Evolutionary conservation across 2,888 invertebrate species (phyloP).

Genomic region (Acanthosepion lycidas): DNA sequence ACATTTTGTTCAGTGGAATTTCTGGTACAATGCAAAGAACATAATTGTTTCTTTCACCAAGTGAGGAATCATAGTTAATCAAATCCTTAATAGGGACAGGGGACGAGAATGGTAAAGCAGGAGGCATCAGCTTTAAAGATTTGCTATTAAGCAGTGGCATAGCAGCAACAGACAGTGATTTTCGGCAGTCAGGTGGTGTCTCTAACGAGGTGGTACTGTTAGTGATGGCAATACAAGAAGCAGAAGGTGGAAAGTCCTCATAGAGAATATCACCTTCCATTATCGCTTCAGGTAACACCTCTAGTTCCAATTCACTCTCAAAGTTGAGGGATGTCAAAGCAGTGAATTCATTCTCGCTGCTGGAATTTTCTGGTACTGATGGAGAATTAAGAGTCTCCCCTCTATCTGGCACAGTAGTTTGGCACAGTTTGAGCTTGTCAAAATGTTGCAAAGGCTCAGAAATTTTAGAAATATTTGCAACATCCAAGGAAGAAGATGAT

Average conservation of each 20-base stretch:
- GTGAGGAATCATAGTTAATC: neutral
- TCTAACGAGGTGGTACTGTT: neutral
- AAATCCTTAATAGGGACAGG: neutral
- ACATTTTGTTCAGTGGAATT: neutral
- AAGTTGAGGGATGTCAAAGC: neutral
- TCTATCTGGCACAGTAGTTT: neutral
- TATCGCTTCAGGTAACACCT: constrained; percentile 39
- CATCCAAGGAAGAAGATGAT: neutral
- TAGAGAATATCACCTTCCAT: constrained; percentile 44
- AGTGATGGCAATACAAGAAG: neutral
- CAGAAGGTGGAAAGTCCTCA: neutral
- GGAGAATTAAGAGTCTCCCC: neutral
- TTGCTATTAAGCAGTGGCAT: neutral
- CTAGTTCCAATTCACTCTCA: constrained; percentile 34
- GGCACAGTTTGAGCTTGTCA: too few relatives aligned
- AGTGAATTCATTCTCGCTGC: neutral
- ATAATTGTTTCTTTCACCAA: constrained; percentile 4
- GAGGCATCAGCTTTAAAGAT: neutral
- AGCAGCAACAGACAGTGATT: neutral
- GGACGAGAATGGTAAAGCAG: neutral
- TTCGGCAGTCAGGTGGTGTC: constrained; percentile 40
- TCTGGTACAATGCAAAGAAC: neutral
- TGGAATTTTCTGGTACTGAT: neutral
- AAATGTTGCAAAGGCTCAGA: neutral
- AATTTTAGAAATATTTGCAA: neutral